Conservation (phyloP, 2,797 vertebrate genomes). For the Nannoperca obscura region DNA sequence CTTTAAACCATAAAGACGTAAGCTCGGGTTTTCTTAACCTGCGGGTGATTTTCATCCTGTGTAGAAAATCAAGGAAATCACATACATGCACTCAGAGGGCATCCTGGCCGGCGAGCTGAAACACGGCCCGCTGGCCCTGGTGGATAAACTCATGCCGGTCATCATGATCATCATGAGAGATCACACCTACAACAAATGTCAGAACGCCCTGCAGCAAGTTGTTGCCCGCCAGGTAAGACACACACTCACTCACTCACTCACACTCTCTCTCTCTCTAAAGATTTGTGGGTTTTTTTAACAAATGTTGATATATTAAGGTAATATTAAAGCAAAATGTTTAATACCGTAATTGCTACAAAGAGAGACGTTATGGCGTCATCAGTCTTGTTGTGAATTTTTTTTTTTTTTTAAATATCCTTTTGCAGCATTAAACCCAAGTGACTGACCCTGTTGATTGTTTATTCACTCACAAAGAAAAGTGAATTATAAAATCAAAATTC, state of each 20-base stretch:
- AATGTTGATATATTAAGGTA: neutral
- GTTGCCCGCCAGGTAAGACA: slow-evolving; percentile 92
- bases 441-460: neutral
- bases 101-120: slow-evolving; percentile 98
- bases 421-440: neutral
- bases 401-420: neutral
- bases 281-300: neutral
- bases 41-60: neutral
- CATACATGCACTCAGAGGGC: slow-evolving; percentile 99
- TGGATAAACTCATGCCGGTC: slow-evolving; percentile 98
- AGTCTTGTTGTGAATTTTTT: neutral
- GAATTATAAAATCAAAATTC: no score
- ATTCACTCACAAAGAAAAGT: neutral
- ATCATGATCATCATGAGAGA: slow-evolving; percentile 99
- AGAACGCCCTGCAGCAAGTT: slow-evolving; percentile 98
- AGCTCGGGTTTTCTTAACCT: neutral
- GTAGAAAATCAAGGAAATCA: slow-evolving; percentile 99
- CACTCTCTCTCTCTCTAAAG: neutral
- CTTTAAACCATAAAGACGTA: neutral
- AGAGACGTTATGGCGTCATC: neutral
- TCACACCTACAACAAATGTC: slow-evolving; percentile 95
- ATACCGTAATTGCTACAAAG: neutral
- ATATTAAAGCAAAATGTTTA: neutral
- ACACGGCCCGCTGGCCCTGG: slow-evolving; percentile 94
- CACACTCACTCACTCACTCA: no score